Conservation (phyloP, 1,140 invertebrate genomes). For the Drosophila prosaltans region DNA sequence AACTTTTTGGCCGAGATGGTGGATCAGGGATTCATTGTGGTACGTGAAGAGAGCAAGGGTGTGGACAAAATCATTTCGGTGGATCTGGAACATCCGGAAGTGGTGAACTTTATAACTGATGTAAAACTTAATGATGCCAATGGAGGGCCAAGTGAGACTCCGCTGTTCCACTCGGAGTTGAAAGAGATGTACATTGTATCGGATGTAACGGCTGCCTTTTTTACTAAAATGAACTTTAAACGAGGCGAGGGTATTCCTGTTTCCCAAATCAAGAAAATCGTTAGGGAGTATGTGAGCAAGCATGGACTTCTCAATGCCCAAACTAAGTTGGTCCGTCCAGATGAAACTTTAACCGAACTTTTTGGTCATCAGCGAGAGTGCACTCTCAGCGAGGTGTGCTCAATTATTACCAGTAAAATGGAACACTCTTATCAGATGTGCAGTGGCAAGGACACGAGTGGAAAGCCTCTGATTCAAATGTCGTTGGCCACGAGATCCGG, state of each 20-base stretch:
- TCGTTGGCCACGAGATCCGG: constrained; percentile 89
- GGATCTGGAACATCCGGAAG: constrained; percentile 85
- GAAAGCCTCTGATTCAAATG: constrained; percentile 91
- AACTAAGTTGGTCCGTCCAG: constrained; percentile 80
- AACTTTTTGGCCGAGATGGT: constrained; percentile 90
- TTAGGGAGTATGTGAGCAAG: constrained; percentile 91
- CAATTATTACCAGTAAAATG: constrained; percentile 89
- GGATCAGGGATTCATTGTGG: constrained; percentile 86
- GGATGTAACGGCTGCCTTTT: constrained; percentile 72
- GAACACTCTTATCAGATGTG: constrained; percentile 89
- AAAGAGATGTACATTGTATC: constrained; percentile 88
- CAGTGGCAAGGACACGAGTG: constrained; percentile 85
- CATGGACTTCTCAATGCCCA: constrained; percentile 87
- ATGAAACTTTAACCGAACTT: constrained; percentile 80
- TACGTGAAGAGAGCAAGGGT: constrained; percentile 89
- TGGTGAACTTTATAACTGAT: constrained; percentile 82
- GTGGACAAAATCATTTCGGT: constrained; percentile 88
- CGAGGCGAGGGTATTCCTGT: constrained; percentile 89
- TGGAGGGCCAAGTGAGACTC: constrained; percentile 53
- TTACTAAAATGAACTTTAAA: constrained; percentile 85
- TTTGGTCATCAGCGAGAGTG: constrained; percentile 72
- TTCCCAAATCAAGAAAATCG: constrained; percentile 87
- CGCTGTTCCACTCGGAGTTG: constrained; percentile 84
- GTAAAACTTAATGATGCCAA: constrained; percentile 54
- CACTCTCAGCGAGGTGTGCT: constrained; percentile 90